phyloP scores from a whole-genome alignment of 2,888 invertebrate species.

The Chydorus sphaericus region DNA sequence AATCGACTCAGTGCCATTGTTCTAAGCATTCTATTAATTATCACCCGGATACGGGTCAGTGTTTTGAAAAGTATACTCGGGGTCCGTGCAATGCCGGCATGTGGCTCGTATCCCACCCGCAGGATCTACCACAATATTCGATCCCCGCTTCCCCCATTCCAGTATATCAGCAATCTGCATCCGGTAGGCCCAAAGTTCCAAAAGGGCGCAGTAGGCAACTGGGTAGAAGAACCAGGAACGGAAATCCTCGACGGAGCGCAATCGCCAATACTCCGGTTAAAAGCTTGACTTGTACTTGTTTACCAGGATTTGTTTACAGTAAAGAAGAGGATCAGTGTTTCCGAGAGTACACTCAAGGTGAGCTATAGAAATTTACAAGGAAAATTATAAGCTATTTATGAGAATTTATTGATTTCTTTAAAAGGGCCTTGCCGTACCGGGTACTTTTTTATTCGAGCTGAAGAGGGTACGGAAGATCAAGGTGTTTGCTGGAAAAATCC shows the following conservation, averaged over 20 bases:
- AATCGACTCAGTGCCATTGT: constrained; percentile 45
- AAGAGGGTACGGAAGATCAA: neutral
- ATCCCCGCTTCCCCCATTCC: neutral
- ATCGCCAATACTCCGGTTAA: too few species aligned
- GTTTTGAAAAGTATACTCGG: constrained; percentile 62
- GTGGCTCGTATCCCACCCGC: constrained; percentile 8
- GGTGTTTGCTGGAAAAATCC: constrained; percentile 29
- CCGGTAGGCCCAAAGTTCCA: neutral
- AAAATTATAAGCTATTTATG: too few species aligned
- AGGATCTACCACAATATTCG: constrained; percentile 3
- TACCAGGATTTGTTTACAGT: constrained; percentile 29
- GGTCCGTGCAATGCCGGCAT: constrained; percentile 46
- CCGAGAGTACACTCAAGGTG: constrained; percentile 58
- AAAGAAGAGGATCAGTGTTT: constrained; percentile 52
- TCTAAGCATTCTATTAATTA: constrained; percentile 55
- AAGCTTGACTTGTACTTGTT: constrained; percentile 9
- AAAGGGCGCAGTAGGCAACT: neutral
- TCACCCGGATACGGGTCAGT: constrained; percentile 44
- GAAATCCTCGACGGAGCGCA: too few species aligned
- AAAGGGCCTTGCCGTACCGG: constrained; percentile 48
- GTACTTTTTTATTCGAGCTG: constrained; percentile 17
- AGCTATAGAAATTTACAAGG: too few species aligned
- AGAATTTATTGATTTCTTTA: too few species aligned
- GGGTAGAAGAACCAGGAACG: neutral
- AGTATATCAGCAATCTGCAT: neutral